Conservation (phyloP, 2,888 invertebrate genomes). For the Drosophila sordidula region DNA sequence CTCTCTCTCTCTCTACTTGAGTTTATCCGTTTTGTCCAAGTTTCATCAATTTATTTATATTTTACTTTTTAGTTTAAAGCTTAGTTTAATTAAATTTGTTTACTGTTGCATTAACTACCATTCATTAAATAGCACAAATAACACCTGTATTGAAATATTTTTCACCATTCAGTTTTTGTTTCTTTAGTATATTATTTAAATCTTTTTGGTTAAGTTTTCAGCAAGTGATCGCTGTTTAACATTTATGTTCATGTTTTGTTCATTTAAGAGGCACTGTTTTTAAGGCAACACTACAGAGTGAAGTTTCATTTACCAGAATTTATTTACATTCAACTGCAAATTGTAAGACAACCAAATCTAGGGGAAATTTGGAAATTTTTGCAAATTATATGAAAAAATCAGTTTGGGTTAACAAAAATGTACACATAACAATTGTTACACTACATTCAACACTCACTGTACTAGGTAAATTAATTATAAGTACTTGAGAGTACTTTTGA, state of each 20-base stretch:
- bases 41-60: slow-evolving; percentile 19
- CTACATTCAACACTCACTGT: slow-evolving; percentile 51
- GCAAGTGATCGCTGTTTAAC: slow-evolving; percentile 55
- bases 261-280: slow-evolving; percentile 90
- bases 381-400: slow-evolving; percentile 68
- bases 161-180: slow-evolving; percentile 70
- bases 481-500: neutral
- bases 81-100: slow-evolving; percentile 35
- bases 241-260: slow-evolving; percentile 43
- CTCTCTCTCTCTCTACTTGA: slow-evolving; percentile 45
- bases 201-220: slow-evolving; percentile 46
- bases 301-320: slow-evolving; percentile 82
- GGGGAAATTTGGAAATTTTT: slow-evolving; percentile 53
- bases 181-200: slow-evolving; percentile 25
- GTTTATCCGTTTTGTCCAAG: slow-evolving; percentile 22
- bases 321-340: slow-evolving; percentile 65
- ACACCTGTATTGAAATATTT: slow-evolving; percentile 73
- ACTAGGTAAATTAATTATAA: slow-evolving; percentile 14
- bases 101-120: slow-evolving; percentile 53
- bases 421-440: slow-evolving; percentile 41
- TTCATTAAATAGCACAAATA: slow-evolving; percentile 75
- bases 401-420: slow-evolving; percentile 17
- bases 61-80: slow-evolving; percentile 26
- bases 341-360: slow-evolving; percentile 16
- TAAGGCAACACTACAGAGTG: slow-evolving; percentile 92